Base-by-base conservation (phyloP, 2,113 vertebrate species). In the Ptyas mucosa region DNA sequence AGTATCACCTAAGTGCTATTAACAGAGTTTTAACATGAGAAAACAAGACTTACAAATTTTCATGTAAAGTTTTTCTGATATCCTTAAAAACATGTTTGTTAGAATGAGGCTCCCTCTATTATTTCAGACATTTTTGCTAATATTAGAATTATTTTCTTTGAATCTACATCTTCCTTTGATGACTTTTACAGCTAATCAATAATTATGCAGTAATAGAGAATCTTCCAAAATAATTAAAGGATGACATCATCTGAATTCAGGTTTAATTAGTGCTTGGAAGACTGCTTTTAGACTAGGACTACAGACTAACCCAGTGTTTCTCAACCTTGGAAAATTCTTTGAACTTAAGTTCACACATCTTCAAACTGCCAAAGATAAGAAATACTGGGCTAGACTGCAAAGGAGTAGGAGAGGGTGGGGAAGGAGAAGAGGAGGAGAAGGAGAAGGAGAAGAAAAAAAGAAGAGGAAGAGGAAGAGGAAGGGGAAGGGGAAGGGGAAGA, bases 31-130 rank as follows among this genome's bases (percentile, higher is more conserved):
- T 95, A 94, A 92, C 57, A 92, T 12, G 39, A 89, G 49, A 94
- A 95, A 89, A 43, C 93, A 94, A 92, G 10, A 85, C 85, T 2
- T 89, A 87, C 89, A 54, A 95, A 89, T 95, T 89, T 91, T 39
- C 93, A 58, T 93, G 61, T 93, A 94, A 94, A 43, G 0, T 86
- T 90, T 91, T 96, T 53, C 51, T 95, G 49, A 18, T 93, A 94
- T 96, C 49, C 52, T 91, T 95, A 23, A 88, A 29, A 54, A 11
- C 23, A 55, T 2, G 85, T 94, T 93, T 96, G 18, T 58, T 91
- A 95, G 23, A 96, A 54, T 86, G 9, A 89, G 93, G 95, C 43
- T 91, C 26, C 29, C 93, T 93, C 34, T 26, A 89, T 92, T 3
- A 7, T 87, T 54, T 91, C 49, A 90, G 1, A 86, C 94, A 93